Evolutionary conservation across 2,797 vertebrate species (phyloP), one percentile per base, ranked within the genome.

Genomic region (Manis javanica): DNA sequence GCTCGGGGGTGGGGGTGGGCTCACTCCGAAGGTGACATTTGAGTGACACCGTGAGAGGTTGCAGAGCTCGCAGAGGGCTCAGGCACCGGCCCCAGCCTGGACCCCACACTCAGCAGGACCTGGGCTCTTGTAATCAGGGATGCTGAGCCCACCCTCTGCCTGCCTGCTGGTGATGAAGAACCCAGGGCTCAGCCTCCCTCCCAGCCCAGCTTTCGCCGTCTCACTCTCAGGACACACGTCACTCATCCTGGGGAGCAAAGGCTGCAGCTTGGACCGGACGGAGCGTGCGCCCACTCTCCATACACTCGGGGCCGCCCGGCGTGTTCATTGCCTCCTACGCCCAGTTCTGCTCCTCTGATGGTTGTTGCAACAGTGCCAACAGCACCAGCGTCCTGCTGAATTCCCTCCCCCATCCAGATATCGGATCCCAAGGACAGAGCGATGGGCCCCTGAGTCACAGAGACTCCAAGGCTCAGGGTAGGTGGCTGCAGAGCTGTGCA

Each of bases 281-380:
- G 3, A n/a, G 29, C 2, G 64, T 3, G 14, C 15, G 9, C 7
- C 1, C 0, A 0, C 0, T 0, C 7, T 78, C 72, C 74, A 2
- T 89, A 23, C 19, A 93, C 19, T 95, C 85, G 0, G 0, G 0
- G 0, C 34, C 46, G 1, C 94, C 83, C 0, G 96, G 94, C 8
- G 39, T 96, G 10, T 7, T 98, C 0, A 26, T 97, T 0, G 88
- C 92, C 61, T 97, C 97, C 89, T 97, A 95, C 1, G 0, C 10
- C 21, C 83, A 3, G 1, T 71, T 96, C 96, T 97, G 97, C 89
- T 75, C 89, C 39, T 92, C 94, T 2, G 0, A 11, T 2, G 1
- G 55, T 12, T 98, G 34, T 34, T 2, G 97, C 89, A 98, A 98
- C 29, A 3, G 1, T 0, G 96, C 93, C 29, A 3, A 0, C 1